Evolutionary conservation across 2,888 invertebrate genomes (phyloP).

Genomic region (Lissonota sp.): DNA sequence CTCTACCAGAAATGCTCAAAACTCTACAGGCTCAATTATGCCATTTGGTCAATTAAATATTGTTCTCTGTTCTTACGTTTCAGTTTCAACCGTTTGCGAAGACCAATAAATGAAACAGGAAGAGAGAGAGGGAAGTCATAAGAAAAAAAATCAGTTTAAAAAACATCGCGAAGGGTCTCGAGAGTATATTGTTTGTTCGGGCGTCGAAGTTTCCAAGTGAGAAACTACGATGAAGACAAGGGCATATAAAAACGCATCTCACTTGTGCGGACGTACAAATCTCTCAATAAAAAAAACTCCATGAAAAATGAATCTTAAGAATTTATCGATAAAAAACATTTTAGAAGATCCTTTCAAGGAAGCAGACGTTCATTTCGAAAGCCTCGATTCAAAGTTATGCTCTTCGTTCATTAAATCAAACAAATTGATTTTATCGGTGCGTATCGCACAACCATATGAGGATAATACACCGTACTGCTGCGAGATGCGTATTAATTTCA

Average conservation of each 20-base stretch:
- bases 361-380: no score
- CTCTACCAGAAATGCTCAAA: slow-evolving; percentile 29
- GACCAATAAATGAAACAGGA: not conserved
- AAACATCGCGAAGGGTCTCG: slow-evolving; percentile 23
- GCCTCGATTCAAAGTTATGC: no score
- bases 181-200: slow-evolving; percentile 44
- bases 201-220: slow-evolving; percentile 53
- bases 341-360: no score
- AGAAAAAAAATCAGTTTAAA: slow-evolving; percentile 22
- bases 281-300: slow-evolving; percentile 23
- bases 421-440: slow-evolving; percentile 27
- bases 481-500: slow-evolving; percentile 16
- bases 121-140: slow-evolving; percentile 29
- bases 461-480: no score
- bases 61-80: slow-evolving; percentile 57
- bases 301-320: no score
- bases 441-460: not conserved
- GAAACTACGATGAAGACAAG: slow-evolving; percentile 21
- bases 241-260: slow-evolving; percentile 31
- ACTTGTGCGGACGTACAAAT: slow-evolving; percentile 52
- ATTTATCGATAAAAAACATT: no score
- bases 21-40: slow-evolving; percentile 38
- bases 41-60: slow-evolving; percentile 47
- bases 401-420: slow-evolving; percentile 5
- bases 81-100: slow-evolving; percentile 59